A percentile compares a stretch with the other conserved stretches of the same genome.
These are phyloP conservation scores for Apistogramma diplotaenia DNA, from an alignment of 2,113 vertebrate species.

Conservation along the genomic window DNA sequence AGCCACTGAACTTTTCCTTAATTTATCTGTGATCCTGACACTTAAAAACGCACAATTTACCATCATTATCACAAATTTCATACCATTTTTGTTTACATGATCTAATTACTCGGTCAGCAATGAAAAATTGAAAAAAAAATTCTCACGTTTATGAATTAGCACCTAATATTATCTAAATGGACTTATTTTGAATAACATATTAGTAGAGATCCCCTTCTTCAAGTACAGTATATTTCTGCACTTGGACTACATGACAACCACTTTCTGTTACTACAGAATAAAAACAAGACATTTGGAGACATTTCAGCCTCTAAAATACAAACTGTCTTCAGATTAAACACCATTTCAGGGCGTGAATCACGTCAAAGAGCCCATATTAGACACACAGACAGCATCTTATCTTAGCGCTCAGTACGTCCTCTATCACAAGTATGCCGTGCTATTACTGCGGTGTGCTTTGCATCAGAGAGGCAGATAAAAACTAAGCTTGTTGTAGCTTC, in stretches of 20 bases:
- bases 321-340: slow-evolving; percentile 11
- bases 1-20: neutral
- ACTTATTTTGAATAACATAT: neutral
- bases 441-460: neutral
- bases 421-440: neutral
- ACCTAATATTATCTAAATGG: neutral
- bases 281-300: neutral
- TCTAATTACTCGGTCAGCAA: neutral
- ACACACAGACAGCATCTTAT: slow-evolving; percentile 9
- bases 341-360: neutral
- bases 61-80: neutral
- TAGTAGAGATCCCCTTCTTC: neutral
- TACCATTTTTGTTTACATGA: neutral
- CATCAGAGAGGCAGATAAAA: slow-evolving; percentile 25
- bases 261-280: neutral
- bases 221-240: neutral
- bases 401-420: neutral
- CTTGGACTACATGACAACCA: neutral
- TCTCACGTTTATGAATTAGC: neutral
- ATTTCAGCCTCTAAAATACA: slow-evolving; percentile 9
- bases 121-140: neutral
- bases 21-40: neutral
- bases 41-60: neutral
- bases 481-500: neutral
- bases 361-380: neutral